These are phyloP conservation scores for Falco columbarius DNA, from an alignment of 2,797 vertebrate genomes.

Conservation along the genomic window DNA sequence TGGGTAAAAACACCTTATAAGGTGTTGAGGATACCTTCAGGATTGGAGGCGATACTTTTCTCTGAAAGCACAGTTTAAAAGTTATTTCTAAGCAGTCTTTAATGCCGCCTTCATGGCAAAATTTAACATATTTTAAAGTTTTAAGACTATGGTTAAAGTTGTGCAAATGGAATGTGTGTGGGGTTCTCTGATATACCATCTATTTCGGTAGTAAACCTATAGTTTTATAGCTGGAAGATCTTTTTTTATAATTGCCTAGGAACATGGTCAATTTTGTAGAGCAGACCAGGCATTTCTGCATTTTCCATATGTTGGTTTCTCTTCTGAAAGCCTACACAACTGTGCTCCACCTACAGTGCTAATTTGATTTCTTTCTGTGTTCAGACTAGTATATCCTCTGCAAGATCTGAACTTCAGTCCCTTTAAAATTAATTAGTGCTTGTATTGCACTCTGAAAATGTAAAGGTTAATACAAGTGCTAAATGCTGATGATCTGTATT, in stretches of 20 bases:
- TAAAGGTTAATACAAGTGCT: slow-evolving; percentile 32
- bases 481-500: not conserved
- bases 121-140: too few relatives aligned
- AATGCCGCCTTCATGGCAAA: not conserved
- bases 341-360: not conserved
- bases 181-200: not conserved
- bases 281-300: slow-evolving; percentile 7
- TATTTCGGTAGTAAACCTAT: not conserved
- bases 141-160: too few relatives aligned
- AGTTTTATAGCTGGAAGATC: not conserved
- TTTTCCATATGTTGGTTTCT: slow-evolving; percentile 38
- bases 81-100: not conserved
- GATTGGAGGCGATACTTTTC: not conserved
- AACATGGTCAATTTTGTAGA: slow-evolving; percentile 1
- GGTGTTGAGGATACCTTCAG: not conserved
- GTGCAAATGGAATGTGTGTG: not conserved
- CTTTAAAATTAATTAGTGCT: slow-evolving; percentile 10
- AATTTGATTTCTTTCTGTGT: not conserved
- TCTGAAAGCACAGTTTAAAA: not conserved
- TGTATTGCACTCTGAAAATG: not conserved
- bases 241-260: not conserved
- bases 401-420: not conserved
- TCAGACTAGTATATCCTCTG: not conserved
- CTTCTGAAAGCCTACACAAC: not conserved
- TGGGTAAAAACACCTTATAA: not conserved